These are phyloP conservation scores for Lithophane leautieri DNA, from an alignment of 2,888 invertebrate species.

Conservation along the genomic window DNA sequence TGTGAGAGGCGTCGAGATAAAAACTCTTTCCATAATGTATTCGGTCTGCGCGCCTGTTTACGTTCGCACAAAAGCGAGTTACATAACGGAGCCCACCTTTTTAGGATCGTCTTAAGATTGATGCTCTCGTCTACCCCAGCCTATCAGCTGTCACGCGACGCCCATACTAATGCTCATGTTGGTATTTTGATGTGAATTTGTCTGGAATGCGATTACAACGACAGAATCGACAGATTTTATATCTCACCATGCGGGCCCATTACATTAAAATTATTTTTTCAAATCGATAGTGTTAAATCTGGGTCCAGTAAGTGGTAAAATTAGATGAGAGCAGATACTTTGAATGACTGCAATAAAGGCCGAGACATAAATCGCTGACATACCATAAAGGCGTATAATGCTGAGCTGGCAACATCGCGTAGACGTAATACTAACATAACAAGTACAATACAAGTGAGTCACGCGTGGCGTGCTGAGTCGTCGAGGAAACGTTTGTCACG, in stretches of 20 bases:
- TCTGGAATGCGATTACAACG: constrained; percentile 28
- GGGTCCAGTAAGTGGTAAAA: background rate
- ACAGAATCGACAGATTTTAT: background rate
- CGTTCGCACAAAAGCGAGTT: constrained; percentile 71
- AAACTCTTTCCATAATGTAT: constrained; percentile 82
- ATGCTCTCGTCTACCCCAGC: constrained; percentile 66
- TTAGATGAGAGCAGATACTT: constrained; percentile 10
- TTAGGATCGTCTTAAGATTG: constrained; percentile 71
- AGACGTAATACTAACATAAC: constrained; percentile 77
- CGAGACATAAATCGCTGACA: constrained; percentile 27
- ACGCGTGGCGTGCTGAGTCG: constrained; percentile 80
- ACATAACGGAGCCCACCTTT: constrained; percentile 77
- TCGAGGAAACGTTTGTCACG: constrained; percentile 82
- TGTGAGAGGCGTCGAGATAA: constrained; percentile 74
- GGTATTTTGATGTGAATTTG: constrained; percentile 49
- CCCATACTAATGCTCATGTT: constrained; percentile 58
- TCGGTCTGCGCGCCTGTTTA: constrained; percentile 75
- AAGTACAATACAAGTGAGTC: constrained; percentile 78
- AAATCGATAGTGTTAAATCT: background rate
- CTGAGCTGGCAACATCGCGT: constrained; percentile 75
- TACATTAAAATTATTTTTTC: background rate
- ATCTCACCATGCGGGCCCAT: background rate
- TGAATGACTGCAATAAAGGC: background rate
- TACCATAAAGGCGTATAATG: constrained; percentile 24
- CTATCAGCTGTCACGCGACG: constrained; percentile 63